Evolutionary conservation across 2,113 vertebrate genomes (phyloP).

Genomic region (Myxocyprinus asiaticus): DNA sequence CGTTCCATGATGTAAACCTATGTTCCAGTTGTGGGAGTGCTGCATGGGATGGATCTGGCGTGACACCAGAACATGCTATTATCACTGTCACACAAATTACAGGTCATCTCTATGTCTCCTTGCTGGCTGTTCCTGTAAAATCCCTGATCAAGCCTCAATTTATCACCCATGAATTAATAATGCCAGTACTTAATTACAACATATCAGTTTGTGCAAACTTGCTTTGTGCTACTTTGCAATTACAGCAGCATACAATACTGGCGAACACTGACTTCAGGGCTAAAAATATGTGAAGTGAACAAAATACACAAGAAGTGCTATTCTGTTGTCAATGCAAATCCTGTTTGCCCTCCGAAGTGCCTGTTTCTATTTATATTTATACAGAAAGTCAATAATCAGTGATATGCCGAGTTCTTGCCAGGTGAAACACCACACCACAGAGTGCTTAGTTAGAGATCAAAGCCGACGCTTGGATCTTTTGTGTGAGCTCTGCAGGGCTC

Average conservation of each 20-base stretch:
- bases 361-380: neutral
- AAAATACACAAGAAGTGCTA: neutral
- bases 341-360: neutral
- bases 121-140: conserved; percentile 4
- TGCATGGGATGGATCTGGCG: conserved; percentile 25
- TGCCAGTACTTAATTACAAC: conserved; percentile 39
- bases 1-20: neutral
- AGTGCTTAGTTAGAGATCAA: neutral
- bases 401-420: neutral
- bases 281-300: conserved; percentile 12
- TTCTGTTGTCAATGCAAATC: neutral
- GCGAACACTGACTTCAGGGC: neutral
- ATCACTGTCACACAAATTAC: conserved; percentile 50
- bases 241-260: conserved; percentile 14
- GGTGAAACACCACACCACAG: too few relatives aligned
- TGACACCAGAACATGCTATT: conserved; percentile 37
- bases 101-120: conserved; percentile 43
- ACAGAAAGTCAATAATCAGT: conserved; percentile 40
- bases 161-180: conserved; percentile 49
- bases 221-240: conserved; percentile 20
- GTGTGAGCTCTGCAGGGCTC: neutral
- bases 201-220: conserved; percentile 6
- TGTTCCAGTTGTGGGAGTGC: neutral
- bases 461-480: neutral
- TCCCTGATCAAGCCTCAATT: conserved; percentile 26